Evolutionary conservation across 2,888 invertebrate species (phyloP), one percentile per base, ranked within the genome.

Genomic region (Lasiommata megera): DNA sequence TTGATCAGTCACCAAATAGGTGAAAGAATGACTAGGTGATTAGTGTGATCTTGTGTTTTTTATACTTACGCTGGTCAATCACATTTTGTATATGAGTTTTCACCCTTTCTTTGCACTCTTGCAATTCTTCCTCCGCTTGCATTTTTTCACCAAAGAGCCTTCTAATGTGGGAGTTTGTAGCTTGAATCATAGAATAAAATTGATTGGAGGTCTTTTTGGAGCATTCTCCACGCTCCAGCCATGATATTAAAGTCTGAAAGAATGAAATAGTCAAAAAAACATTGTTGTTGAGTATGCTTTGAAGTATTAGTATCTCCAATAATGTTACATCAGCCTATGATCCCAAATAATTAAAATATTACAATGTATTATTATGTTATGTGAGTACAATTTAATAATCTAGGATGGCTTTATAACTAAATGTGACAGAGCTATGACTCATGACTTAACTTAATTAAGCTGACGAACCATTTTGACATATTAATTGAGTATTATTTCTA

Each of bases 141-240:
- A 94, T 92, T 85, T 98, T 98, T 76, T 98, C 98, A 66, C 92
- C 94, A 51, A 96, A 93, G 40, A 98, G 88, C 51, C 98, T 93
- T 9, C 98, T 93, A 6, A 98, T 96, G 75, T 98, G 98, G 0
- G 97, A 95, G 86, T 98, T 98, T 0, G 97, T 97, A 23, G 96
- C 96, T 87, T 98, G 98, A 62, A 98, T 96, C 97, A 98, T 97
- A 6, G 97, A 96, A 83, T 98, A 98, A 85, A 98, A 98, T 40
- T 94, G 94, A 76, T 96, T 97, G 1, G 97, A 94, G 80, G 97
- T 98, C 61, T 96, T 94, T 80, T 98, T 98, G 46, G 93, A 96
- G 78, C 98, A 98, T 79, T 98, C 98, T 0, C 98, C 98, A 9
- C 98, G 93, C 74, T 98, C 98, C 67, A 99, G 81, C 98, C 98